These are phyloP conservation scores for Tangara arthus DNA, from an alignment of 2,797 vertebrate species.

Conservation along the genomic window DNA sequence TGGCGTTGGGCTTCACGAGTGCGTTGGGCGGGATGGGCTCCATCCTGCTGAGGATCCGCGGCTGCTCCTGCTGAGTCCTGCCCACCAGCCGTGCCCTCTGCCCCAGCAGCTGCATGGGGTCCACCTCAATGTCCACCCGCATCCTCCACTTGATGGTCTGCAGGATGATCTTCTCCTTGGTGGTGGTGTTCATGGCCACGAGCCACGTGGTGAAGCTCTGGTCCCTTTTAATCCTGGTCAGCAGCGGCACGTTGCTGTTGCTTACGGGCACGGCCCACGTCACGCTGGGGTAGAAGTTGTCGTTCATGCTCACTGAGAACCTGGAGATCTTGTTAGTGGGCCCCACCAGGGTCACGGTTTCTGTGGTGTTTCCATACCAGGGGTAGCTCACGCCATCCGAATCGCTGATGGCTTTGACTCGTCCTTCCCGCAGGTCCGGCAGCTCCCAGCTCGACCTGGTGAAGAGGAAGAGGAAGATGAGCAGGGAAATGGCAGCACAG, in stretches of 20 bases:
- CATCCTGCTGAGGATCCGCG: conserved; percentile 91
- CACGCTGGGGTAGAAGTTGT: conserved; percentile 98
- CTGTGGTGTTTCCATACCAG: conserved; percentile 98
- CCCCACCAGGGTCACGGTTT: conserved; percentile 92
- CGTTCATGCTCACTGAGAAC: conserved; percentile 97
- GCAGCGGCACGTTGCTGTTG: conserved; percentile 90
- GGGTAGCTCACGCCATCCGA: conserved; percentile 98
- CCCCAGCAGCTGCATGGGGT: conserved; percentile 89
- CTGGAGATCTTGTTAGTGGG: conserved; percentile 93
- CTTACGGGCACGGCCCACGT: conserved; percentile 98
- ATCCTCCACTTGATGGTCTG: conserved; percentile 99
- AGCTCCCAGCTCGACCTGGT: conserved; percentile 98
- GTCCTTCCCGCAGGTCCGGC: conserved; percentile 90
- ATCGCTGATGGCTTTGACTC: conserved; percentile 96
- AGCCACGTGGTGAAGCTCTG: conserved; percentile 99
- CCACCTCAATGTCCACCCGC: conserved; percentile 93
- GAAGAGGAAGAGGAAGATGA: conserved; percentile 7
- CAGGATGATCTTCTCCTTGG: conserved; percentile 92
- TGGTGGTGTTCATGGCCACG: conserved; percentile 93
- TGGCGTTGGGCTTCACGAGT: conserved; percentile 95
- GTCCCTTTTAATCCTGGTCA: conserved; percentile 95
- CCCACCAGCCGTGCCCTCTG: conserved; percentile 90
- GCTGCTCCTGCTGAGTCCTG: conserved; percentile 93
- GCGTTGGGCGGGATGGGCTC: conserved; percentile 93
- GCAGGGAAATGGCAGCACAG: neutral